Percentiles rank a stretch among this genome's conserved stretches.
Evolutionary conservation across 2,888 invertebrate species (phyloP).

Genomic region (Gymnoscelis rufifasciata): DNA sequence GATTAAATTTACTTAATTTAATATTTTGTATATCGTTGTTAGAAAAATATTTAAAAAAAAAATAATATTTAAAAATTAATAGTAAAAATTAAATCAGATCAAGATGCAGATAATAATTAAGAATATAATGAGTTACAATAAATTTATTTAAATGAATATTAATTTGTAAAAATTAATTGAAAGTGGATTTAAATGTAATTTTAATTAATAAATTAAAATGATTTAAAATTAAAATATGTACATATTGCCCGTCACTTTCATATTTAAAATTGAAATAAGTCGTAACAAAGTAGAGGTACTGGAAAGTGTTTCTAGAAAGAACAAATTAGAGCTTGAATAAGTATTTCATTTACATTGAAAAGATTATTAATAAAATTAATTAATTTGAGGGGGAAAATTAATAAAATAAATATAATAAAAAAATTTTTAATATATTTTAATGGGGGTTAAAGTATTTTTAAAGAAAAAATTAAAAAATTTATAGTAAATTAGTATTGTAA

Average conservation of each 20-base stretch:
- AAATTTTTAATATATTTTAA: no score
- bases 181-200: conserved; percentile 84
- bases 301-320: conserved; percentile 85
- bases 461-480: no score
- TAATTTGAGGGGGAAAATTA: no score
- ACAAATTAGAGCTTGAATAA: conserved; percentile 82
- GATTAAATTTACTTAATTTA: conserved; percentile 75
- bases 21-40: conserved; percentile 69
- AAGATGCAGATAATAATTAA: conserved; percentile 84
- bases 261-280: conserved; percentile 84
- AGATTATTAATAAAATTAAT: no score
- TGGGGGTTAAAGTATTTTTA: no score
- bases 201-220: conserved; percentile 74
- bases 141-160: conserved; percentile 73
- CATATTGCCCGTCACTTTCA: conserved; percentile 90
- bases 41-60: conserved; percentile 65
- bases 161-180: conserved; percentile 62
- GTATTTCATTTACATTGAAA: no score
- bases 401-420: no score
- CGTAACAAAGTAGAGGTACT: conserved; percentile 89
- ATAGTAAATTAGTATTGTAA: no score
- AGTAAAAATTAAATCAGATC: conserved; percentile 81
- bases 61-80: conserved; percentile 62
- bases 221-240: conserved; percentile 84
- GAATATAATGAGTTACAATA: conserved; percentile 84